Conservation (phyloP, 2,888 invertebrate species). For the Calliopum simillimum region DNA sequence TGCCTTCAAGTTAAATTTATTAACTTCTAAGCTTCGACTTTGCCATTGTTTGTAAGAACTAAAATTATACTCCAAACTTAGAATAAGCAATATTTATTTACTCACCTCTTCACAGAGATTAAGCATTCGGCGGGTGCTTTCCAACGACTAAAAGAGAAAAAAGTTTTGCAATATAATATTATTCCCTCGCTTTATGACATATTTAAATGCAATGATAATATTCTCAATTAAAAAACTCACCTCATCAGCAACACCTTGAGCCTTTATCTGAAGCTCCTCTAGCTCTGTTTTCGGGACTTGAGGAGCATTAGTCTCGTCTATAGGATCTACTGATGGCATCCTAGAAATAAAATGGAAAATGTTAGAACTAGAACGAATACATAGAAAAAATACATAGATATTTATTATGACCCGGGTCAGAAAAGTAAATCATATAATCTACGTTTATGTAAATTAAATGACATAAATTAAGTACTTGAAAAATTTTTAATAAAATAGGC, state of each 20-base stretch:
- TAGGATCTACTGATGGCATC: constrained; percentile 75
- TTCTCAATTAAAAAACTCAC: constrained; percentile 69
- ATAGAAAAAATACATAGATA: background rate
- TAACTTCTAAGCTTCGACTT: too few relatives aligned
- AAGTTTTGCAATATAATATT: background rate
- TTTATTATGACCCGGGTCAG: background rate
- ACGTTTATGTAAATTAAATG: too few relatives aligned
- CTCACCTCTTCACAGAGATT: constrained; percentile 84
- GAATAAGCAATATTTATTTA: constrained; percentile 12
- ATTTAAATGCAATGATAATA: background rate
- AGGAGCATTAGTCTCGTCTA: constrained; percentile 67
- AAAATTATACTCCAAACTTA: too few relatives aligned
- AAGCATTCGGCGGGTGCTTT: constrained; percentile 93
- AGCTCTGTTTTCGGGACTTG: constrained; percentile 85
- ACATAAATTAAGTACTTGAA: too few relatives aligned
- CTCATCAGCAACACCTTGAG: constrained; percentile 90
- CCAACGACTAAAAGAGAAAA: constrained; percentile 75
- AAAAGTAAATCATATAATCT: too few relatives aligned
- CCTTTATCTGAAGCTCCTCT: constrained; percentile 87
- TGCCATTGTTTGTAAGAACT: too few relatives aligned
- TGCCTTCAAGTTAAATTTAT: too few relatives aligned
- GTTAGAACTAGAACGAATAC: background rate
- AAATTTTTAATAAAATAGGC: too few relatives aligned
- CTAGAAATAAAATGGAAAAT: constrained; percentile 59
- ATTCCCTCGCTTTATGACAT: background rate